Evolutionary conservation across 92 coral and sea anemone genomes (phyloP), one percentile per base, ranked within the genome.

Genomic region (Phenganax stokvisi): DNA sequence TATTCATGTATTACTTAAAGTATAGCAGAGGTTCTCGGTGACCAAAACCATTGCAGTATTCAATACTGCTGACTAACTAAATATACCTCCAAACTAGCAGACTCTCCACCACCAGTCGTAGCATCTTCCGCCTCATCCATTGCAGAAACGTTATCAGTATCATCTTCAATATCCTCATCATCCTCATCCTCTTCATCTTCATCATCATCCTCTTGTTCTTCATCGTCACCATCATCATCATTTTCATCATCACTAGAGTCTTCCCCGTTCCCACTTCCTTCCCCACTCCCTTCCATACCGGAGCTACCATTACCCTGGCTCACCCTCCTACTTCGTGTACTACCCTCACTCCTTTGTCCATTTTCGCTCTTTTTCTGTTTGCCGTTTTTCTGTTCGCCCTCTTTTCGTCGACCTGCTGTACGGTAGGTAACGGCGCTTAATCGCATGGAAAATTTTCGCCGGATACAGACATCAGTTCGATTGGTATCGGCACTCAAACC

Each of bases 241-340:
- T 89, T 86, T 65, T 93, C 96, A 75, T 89, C 96, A 56, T 90
- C 96, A 10, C 90, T 93, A 16, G 92, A 97, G 59, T 94, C 98
- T 82, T 96, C 99, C 11, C 99, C 99, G 86, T 96, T 96, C 13
- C 99, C 99, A 71, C 91, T 93, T 53, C 96, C 99, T 27, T 97
- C 99, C 4, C 97, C 92, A 82, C 91, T 96, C 7, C 99, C 99
- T 17, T 91, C 92, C 84, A 91, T 96, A 72, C 99, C 93, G 8
- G 99, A 96, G 72, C 97, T 96, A 63, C 83, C 83, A 79, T 92
- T 88, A 74, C 91, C 97, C 47, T 89, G 89, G 61, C 90, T 90
- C 72, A 81, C 84, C 51, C 81, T 86, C n/a, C 90, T 61, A 69
- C 88, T 88, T 51, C 90, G 89, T 15, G 87, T 80, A 52, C 90